A percentile compares a stretch with the other conserved stretches of the same genome.
Conservation (phyloP, 2,888 invertebrate species). For the Cerceris rybyensis region DNA sequence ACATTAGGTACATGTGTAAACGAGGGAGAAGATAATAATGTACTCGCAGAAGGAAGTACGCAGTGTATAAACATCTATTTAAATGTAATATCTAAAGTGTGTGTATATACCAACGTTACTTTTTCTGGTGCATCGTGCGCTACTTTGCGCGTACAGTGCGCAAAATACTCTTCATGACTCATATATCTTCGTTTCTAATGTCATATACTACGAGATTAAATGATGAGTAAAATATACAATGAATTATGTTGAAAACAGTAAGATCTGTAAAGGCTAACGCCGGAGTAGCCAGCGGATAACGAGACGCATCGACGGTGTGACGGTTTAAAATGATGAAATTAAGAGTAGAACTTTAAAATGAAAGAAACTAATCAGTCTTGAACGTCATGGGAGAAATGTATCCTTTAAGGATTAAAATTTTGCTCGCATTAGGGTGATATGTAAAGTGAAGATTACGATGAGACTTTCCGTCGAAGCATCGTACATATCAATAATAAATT, state of each 20-base stretch:
- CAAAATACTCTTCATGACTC: too few relatives aligned
- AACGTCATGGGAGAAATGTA: constrained; percentile 19
- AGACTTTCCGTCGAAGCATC: constrained; percentile 16
- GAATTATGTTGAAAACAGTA: too few relatives aligned
- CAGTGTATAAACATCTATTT: too few relatives aligned
- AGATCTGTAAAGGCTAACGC: too few relatives aligned
- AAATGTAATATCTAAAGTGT: constrained; percentile 12
- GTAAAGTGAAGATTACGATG: constrained; percentile 24
- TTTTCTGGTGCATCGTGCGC: constrained; percentile 14
- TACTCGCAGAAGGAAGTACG: too few relatives aligned
- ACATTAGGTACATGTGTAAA: not conserved
- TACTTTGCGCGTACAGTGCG: too few relatives aligned
- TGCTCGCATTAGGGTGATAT: constrained; percentile 27
- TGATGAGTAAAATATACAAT: too few relatives aligned
- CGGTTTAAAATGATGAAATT: too few relatives aligned
- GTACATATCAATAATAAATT: not conserved
- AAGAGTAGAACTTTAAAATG: not conserved
- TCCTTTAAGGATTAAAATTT: constrained; percentile 8
- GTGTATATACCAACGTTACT: constrained; percentile 17
- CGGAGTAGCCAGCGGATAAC: too few relatives aligned
- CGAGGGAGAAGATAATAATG: not conserved
- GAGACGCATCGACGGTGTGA: too few relatives aligned
- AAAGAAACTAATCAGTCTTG: constrained; percentile 51
- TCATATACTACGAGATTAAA: too few relatives aligned
- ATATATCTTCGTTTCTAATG: too few relatives aligned